A percentile compares a stretch with the other conserved stretches of the same genome.
phyloP scores from a whole-genome alignment of 1,140 invertebrate genomes.

The Eriosoma lanigerum region DNA sequence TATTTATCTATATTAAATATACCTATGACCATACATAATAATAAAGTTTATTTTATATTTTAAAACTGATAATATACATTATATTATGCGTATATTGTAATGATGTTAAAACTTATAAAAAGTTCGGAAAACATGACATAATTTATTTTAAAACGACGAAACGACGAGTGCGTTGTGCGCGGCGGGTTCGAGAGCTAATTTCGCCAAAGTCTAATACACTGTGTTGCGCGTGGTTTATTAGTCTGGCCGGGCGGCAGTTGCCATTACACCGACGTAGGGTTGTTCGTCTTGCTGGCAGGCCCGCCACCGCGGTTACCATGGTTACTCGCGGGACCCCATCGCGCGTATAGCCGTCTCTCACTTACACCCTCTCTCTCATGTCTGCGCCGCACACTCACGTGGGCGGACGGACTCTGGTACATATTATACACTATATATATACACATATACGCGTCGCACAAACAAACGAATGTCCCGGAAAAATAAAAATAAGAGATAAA shows the following conservation, averaged over 20 bases:
- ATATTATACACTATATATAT: too few relatives aligned
- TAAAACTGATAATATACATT: too few relatives aligned
- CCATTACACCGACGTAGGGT: conserved; percentile 30
- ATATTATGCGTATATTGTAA: too few relatives aligned
- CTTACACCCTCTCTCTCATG: not conserved
- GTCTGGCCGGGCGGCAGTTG: conserved; percentile 10
- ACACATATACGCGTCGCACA: too few relatives aligned
- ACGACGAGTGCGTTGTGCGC: too few relatives aligned
- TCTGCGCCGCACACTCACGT: not conserved
- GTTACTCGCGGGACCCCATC: not conserved
- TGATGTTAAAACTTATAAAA: too few relatives aligned
- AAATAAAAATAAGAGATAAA: too few relatives aligned
- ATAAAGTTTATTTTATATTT: too few relatives aligned
- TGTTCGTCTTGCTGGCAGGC: conserved; percentile 39
- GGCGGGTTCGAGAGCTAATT: not conserved
- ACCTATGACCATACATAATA: too few relatives aligned
- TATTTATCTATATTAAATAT: too few relatives aligned
- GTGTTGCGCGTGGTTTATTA: conserved; percentile 29
- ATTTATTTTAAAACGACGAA: too few relatives aligned
- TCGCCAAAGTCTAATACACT: not conserved
- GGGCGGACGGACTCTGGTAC: not conserved
- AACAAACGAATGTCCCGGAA: too few relatives aligned
- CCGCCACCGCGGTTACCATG: conserved; percentile 38
- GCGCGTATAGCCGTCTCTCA: not conserved
- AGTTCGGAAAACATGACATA: not conserved